Conservation (phyloP, 2,113 vertebrate species). For the Protobothrops mucrosquamatus region DNA sequence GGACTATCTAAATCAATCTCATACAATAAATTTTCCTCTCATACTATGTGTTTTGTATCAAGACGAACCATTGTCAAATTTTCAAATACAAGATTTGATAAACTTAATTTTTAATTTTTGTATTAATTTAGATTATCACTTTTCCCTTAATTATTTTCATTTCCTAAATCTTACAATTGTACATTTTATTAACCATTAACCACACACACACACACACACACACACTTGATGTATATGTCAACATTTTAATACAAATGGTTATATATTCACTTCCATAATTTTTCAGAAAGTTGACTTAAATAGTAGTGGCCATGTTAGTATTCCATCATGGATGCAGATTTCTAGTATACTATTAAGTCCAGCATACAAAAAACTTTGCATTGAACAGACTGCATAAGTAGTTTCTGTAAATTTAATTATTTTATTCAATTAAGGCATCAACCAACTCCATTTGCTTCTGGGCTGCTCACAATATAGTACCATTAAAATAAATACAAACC, state of each 20-base stretch:
- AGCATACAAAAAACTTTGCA: not conserved
- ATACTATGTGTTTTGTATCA: not conserved
- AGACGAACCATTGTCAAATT: not conserved
- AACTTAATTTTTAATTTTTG: not conserved
- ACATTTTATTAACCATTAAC: not conserved
- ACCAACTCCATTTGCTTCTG: not conserved
- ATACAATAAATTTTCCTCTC: not conserved
- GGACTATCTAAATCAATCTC: not conserved
- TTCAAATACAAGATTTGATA: not conserved
- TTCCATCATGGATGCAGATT: not conserved
- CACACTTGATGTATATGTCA: not conserved
- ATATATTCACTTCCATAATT: not conserved
- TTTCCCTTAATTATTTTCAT: not conserved
- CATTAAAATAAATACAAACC: not conserved
- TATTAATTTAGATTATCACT: not conserved
- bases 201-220: not conserved
- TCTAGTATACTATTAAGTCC: not conserved
- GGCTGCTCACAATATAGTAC: not conserved
- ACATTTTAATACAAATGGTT: not conserved
- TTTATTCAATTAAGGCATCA: not conserved
- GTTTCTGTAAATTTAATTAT: not conserved
- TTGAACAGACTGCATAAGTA: not conserved
- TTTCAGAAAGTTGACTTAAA: not conserved
- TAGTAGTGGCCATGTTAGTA: not conserved
- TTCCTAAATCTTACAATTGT: not conserved